Conservation (phyloP, 2,888 invertebrate species). For the Tachina grossa region DNA sequence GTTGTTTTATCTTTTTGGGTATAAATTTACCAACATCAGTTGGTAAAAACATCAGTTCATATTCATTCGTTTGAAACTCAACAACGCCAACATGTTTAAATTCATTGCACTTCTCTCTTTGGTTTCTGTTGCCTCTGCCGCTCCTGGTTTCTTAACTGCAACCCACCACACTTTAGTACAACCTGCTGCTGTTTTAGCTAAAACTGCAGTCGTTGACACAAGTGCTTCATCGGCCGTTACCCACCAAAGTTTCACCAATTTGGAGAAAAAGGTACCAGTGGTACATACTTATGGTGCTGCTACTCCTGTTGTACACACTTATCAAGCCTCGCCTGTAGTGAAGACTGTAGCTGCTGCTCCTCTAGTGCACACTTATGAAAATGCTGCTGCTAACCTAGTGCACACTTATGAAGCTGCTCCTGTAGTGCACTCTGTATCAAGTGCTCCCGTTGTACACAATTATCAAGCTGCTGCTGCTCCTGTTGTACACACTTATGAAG, state of each 20-base stretch:
- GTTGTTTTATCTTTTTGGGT: conserved; percentile 3
- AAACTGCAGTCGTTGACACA: conserved; percentile 79
- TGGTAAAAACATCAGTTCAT: conserved; percentile 46
- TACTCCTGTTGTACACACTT: conserved; percentile 73
- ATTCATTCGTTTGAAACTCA: conserved; percentile 44
- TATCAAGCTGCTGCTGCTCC: conserved; percentile 75
- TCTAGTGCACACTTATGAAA: conserved; percentile 72
- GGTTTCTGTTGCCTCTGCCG: conserved; percentile 83
- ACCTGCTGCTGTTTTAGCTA: conserved; percentile 75
- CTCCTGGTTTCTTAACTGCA: conserved; percentile 78
- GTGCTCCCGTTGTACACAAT: conserved; percentile 71
- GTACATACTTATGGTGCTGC: conserved; percentile 65
- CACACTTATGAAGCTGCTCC: conserved; percentile 64
- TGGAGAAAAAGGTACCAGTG: conserved; percentile 83
- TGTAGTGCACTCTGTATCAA: conserved; percentile 68
- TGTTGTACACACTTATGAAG: conserved; percentile 64
- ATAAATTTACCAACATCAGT: conserved; percentile 37
- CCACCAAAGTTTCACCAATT: conserved; percentile 84
- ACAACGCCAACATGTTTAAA: conserved; percentile 46
- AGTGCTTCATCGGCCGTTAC: conserved; percentile 84
- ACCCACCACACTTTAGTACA: conserved; percentile 79
- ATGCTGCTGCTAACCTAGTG: conserved; percentile 78
- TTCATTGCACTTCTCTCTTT: conserved; percentile 86
- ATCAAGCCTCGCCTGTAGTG: conserved; percentile 70
- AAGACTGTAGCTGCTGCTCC: conserved; percentile 69